Percentiles rank a stretch among this genome's conserved stretches.
phyloP scores from a whole-genome alignment of 2,888 invertebrate genomes.

The Therioaphis trifolii region DNA sequence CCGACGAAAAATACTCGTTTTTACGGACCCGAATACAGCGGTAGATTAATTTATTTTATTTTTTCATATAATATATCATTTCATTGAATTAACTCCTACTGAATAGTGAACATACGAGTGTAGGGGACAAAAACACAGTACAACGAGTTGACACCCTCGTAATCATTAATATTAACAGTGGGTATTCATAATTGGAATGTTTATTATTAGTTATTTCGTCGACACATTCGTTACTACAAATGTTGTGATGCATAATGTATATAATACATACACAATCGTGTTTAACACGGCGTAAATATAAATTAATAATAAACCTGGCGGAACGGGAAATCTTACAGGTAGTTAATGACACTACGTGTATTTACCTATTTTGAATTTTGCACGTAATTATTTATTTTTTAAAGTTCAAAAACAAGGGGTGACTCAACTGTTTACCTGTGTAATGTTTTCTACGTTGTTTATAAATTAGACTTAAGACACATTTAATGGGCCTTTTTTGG shows the following conservation, averaged over 20 bases:
- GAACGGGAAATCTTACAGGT: neutral
- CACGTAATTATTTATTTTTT: no score
- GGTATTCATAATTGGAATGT: constrained; percentile 42
- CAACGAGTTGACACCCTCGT: constrained; percentile 49
- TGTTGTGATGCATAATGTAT: neutral
- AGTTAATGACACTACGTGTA: no score
- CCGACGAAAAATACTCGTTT: constrained; percentile 43
- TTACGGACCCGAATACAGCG: neutral
- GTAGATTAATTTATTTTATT: constrained; percentile 52
- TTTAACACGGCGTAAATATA: constrained; percentile 9
- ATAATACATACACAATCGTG: neutral
- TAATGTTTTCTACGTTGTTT: no score
- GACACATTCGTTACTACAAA: constrained; percentile 8
- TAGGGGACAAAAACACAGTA: no score
- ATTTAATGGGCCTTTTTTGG: no score
- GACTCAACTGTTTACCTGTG: no score
- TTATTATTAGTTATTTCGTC: constrained; percentile 31
- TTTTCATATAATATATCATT: constrained; percentile 40
- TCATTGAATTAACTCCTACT: constrained; percentile 33
- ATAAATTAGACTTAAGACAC: no score
- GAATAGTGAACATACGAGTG: constrained; percentile 31
- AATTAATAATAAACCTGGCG: constrained; percentile 4
- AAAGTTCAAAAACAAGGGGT: no score
- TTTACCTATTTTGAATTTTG: no score
- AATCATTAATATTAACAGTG: constrained; percentile 37